Base-by-base conservation (phyloP, 2,797 vertebrate species). In the Poecilia gillii region DNA sequence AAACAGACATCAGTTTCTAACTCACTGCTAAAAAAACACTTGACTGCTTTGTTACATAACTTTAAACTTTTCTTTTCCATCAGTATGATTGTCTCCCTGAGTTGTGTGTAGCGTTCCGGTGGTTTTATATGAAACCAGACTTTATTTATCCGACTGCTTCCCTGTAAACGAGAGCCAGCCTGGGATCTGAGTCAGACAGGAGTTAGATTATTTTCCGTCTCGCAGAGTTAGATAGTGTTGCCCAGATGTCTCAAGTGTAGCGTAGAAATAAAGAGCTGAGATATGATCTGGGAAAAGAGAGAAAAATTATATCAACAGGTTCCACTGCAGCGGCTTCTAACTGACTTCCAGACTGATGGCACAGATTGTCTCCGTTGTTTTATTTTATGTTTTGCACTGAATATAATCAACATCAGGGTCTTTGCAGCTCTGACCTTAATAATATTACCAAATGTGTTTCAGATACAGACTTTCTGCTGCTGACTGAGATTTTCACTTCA, bases 301-400 rank as follows among this genome's bases (percentile, higher is more conserved):
- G 39, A 14, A 70, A 70, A 74, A 82, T 83, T 76, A 83, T 20
- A 78, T 77, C 81, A 78, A 51, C 70, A 83, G 39, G 66, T 43
- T 70, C 66, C 66, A 70, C 23, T n/a, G 39, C 66, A 43, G 23
- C 41, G 3, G 39, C 11, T 70, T 43, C 25, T 70, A 43, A 70
- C 39, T n/a, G 9, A 70, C 66, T 43, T 70, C 23, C 39, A 3
- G 23, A 70, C 33, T 43, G 66, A 66, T 25, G n/a, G 39, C 39
- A 43, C 66, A n/a, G 23, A 70, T 70, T 43, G 66, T 43, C 23
- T 43, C 25, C 3, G 3, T 11, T 66, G 62, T 62, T 62, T 33
- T 6, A 53, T 53, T 25, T 53, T 53, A 25, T 33, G 16, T 36
- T 36, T 64, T 36, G 31, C 33, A 18, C 59, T 20, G 9, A 39